These are phyloP conservation scores for Erethizon dorsatum DNA, from an alignment of 2,797 vertebrate species.

Conservation along the genomic window DNA sequence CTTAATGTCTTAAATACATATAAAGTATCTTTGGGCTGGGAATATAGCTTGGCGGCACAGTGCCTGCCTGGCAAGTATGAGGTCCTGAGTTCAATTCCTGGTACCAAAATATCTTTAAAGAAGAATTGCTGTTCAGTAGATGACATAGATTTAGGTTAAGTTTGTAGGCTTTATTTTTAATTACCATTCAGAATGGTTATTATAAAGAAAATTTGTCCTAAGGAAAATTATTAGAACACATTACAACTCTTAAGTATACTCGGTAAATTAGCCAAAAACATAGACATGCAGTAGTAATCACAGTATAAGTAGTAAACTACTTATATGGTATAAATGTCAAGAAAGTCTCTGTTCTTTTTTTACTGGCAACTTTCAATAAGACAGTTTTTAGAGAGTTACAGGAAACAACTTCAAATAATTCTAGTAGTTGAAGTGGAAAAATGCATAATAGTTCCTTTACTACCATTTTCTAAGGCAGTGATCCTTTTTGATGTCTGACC, in stretches of 20 bases:
- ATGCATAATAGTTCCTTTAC: neutral
- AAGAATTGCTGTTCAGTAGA: constrained; percentile 58
- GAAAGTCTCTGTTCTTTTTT: neutral
- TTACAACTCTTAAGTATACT: neutral
- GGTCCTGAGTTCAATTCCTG: too few species aligned
- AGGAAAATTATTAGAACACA: constrained; percentile 54
- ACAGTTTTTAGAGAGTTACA: constrained; percentile 32
- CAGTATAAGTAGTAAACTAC: neutral
- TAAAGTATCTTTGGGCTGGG: constrained; percentile 30
- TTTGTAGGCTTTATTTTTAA: constrained; percentile 34
- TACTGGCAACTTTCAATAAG: constrained; percentile 18
- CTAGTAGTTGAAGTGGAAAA: constrained; percentile 37
- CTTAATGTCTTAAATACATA: constrained; percentile 54
- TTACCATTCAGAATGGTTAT: constrained; percentile 66
- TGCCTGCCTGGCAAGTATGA: too few species aligned
- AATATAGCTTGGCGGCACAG: too few species aligned
- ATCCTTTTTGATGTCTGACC: neutral
- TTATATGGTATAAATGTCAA: constrained; percentile 40
- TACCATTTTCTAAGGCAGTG: neutral
- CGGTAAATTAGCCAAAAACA: constrained; percentile 7
- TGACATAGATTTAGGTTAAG: constrained; percentile 51
- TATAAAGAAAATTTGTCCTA: neutral
- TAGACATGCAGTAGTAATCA: neutral
- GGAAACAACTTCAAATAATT: constrained; percentile 38
- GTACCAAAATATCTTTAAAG: constrained; percentile 15